Evolutionary conservation across 2,888 invertebrate genomes (phyloP).

Genomic region (Liopterus haemorrhoidalis): DNA sequence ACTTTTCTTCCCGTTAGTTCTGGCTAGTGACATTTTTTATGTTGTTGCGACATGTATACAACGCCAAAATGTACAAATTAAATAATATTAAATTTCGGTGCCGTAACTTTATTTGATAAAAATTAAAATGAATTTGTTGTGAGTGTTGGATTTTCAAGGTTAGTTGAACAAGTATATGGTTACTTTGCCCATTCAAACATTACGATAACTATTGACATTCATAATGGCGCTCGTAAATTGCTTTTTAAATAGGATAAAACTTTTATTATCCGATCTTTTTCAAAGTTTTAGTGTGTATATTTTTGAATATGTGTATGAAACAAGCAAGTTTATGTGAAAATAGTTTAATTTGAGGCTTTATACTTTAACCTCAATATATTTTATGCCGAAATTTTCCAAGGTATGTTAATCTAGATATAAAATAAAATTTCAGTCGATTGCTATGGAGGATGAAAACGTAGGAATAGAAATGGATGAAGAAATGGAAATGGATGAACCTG

Average conservation of each 20-base stretch:
- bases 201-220: slow-evolving; percentile 25
- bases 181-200: slow-evolving; percentile 18
- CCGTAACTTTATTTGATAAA: slow-evolving; percentile 22
- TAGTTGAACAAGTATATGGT: slow-evolving; percentile 13
- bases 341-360: no score
- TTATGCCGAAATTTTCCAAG: no score
- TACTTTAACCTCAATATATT: no score
- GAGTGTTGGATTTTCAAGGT: slow-evolving; percentile 22
- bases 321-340: no score
- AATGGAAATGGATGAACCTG: slow-evolving; percentile 68
- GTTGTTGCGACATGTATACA: slow-evolving; percentile 50
- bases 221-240: slow-evolving; percentile 21
- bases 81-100: slow-evolving; percentile 37
- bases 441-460: slow-evolving; percentile 44
- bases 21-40: slow-evolving; percentile 46
- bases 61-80: slow-evolving; percentile 46
- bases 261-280: neutral
- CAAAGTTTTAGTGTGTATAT: neutral
- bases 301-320: no score
- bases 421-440: slow-evolving; percentile 20
- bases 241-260: slow-evolving; percentile 1
- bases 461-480: slow-evolving; percentile 53
- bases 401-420: no score
- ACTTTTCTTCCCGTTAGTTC: slow-evolving; percentile 36
- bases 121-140: slow-evolving; percentile 20